Percentiles rank a stretch among this genome's conserved stretches.
These are phyloP conservation scores for Nycteola revayana DNA, from an alignment of 2,888 invertebrate genomes.

Conservation along the genomic window DNA sequence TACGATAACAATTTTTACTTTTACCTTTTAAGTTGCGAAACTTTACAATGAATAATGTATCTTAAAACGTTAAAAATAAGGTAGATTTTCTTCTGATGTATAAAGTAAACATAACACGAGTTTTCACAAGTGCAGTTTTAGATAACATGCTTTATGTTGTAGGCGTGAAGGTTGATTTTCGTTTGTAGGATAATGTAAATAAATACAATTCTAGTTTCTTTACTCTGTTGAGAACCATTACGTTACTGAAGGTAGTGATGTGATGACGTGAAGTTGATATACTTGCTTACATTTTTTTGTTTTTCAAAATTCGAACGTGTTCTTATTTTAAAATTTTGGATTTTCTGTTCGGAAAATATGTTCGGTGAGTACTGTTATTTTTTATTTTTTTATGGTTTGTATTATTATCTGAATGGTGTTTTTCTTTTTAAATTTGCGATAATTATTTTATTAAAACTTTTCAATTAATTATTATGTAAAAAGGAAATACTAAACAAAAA, in stretches of 20 bases:
- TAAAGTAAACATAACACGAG: background rate
- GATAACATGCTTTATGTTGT: background rate
- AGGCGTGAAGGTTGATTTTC: conserved; percentile 10
- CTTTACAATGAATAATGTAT: conserved; percentile 1
- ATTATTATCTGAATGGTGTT: too few species aligned
- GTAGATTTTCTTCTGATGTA: background rate
- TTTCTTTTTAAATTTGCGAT: too few species aligned
- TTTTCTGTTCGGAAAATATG: conserved; percentile 3
- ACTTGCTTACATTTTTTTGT: conserved; percentile 5
- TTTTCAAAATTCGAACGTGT: conserved; percentile 16
- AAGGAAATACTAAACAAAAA: too few species aligned
- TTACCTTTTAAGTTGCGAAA: conserved; percentile 22
- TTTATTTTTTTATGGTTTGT: background rate
- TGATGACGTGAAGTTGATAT: conserved; percentile 28
- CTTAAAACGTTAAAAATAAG: accelerated
- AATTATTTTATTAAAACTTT: too few species aligned
- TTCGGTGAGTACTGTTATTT: conserved; percentile 19
- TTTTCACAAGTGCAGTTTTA: background rate
- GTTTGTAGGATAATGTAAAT: conserved; percentile 1
- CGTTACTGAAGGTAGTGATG: conserved; percentile 31
- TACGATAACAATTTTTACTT: conserved; percentile 29
- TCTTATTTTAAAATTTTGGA: conserved; percentile 13
- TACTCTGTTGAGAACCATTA: conserved; percentile 31
- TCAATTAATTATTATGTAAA: too few species aligned
- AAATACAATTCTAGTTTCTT: conserved; percentile 24